These are phyloP conservation scores for Remorina albescens DNA, from an alignment of 2,797 vertebrate genomes.

Conservation along the genomic window DNA sequence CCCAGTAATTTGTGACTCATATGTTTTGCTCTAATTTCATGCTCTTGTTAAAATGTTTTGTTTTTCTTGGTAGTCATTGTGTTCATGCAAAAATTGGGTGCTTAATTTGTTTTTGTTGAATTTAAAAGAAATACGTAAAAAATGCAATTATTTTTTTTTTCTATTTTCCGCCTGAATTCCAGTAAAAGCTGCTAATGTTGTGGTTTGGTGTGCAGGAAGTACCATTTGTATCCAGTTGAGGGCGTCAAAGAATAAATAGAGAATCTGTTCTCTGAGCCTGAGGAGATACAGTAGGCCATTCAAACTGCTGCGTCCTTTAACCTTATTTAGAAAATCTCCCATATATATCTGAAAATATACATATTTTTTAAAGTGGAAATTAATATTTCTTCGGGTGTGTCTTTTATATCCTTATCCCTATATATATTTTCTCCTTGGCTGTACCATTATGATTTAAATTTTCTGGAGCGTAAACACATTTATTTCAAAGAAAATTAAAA, in stretches of 20 bases:
- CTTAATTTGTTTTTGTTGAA: slow-evolving; percentile 44
- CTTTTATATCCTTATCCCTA: not conserved
- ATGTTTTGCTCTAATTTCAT: slow-evolving; percentile 46
- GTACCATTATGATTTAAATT: slow-evolving; percentile 10
- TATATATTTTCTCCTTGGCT: not conserved
- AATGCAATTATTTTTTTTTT: too few relatives aligned
- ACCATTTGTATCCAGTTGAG: slow-evolving; percentile 76
- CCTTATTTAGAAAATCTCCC: slow-evolving; percentile 34
- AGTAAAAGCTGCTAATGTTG: slow-evolving; percentile 24
- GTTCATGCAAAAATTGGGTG: slow-evolving; percentile 13
- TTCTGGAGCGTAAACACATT: slow-evolving; percentile 27
- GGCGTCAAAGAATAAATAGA: slow-evolving; percentile 77
- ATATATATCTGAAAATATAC: slow-evolving; percentile 15
- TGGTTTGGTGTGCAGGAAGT: slow-evolving; percentile 47
- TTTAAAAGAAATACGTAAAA: slow-evolving; percentile 29
- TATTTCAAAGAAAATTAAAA: slow-evolving; percentile 10
- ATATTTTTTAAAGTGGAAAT: not conserved
- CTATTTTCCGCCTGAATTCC: slow-evolving; percentile 22
- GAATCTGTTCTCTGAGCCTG: not conserved
- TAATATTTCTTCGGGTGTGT: not conserved
- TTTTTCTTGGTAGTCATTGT: slow-evolving; percentile 22
- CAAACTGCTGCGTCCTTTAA: slow-evolving; percentile 14
- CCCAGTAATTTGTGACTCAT: slow-evolving; percentile 54
- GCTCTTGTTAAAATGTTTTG: slow-evolving; percentile 55
- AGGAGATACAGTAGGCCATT: slow-evolving; percentile 15